Percentiles rank a stretch among this genome's conserved stretches.
These are phyloP conservation scores for Lutraria lutraria DNA, from an alignment of 2,888 invertebrate species.

Conservation along the genomic window DNA sequence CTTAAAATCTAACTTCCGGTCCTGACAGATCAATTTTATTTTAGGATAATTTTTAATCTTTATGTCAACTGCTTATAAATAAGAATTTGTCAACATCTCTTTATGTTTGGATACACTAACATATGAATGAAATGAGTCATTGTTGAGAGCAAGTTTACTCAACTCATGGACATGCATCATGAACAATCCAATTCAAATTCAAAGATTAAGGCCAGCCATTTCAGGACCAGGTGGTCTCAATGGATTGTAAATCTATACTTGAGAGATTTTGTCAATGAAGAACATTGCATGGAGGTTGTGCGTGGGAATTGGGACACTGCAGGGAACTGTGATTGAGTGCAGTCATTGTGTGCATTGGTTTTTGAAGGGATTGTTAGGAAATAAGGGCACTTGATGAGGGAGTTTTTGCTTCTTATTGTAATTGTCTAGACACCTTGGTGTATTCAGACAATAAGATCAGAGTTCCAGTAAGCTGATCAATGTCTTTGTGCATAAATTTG, in stretches of 20 bases:
- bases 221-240: neutral
- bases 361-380: slow-evolving; percentile 9
- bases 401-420: neutral
- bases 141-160: neutral
- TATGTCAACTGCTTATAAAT: neutral
- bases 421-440: neutral
- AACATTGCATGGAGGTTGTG: neutral
- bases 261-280: slow-evolving; percentile 4
- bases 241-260: neutral
- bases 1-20: too few relatives aligned
- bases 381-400: neutral
- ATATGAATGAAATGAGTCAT: neutral
- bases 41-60: neutral
- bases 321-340: neutral
- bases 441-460: neutral
- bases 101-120: neutral
- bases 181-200: slow-evolving; percentile 38
- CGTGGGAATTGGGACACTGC: slow-evolving; percentile 1
- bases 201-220: neutral
- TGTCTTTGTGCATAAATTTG: too few relatives aligned
- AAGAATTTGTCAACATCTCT: neutral
- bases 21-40: too few relatives aligned
- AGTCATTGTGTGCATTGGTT: neutral
- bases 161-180: slow-evolving; percentile 22
- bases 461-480: too few relatives aligned